Evolutionary conservation across 1,140 invertebrate genomes (phyloP), one percentile per base, ranked within the genome.

Genomic region (Dryas iulia): DNA sequence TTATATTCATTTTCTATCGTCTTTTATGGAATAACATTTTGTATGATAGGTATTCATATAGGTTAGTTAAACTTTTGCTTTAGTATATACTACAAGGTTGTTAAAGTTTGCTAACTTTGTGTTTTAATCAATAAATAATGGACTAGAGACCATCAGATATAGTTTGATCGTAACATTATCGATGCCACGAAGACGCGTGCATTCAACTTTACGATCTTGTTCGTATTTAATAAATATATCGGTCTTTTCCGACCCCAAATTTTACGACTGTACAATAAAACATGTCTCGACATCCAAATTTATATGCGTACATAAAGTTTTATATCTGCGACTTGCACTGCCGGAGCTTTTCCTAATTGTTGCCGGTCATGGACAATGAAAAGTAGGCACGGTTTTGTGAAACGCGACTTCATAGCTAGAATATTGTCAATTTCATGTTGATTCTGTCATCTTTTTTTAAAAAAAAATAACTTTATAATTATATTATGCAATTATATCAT

Each of bases 181-280:
- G 81, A 84, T 81, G 80, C 72, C 83, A 86, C 86, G 83, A 89
- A 86, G 80, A 87, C 82, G 82, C 81, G 78, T 89, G 86, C 86
- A 86, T 88, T 89, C 76, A 74, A 81, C 67, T 90, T 91, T 90
- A 91, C 87, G 86, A 86, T 60, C 76, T 89, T 90, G 83, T 89
- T 88, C 84, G 83, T 90, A 91, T 91, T 91, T 91, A 90, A 87
- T 91, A 91, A 91, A 91, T 91, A 90, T 90, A 85, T 89, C 86
- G 87, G 86, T 86, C 82, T 87, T 85, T 89, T 85, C 89, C 87
- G 85, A 89, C 84, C 89, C 83, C 78, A 83, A 89, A 91, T 89
- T 91, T 91, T 90, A 91, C 86, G 89, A 89, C 66, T 77, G 69
- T 76, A 89, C 86, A 91, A 88, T 91, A 91, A 91, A 91, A 90